Conservation (phyloP, 2,888 invertebrate species). For the Lasioglossum oenotherae region DNA sequence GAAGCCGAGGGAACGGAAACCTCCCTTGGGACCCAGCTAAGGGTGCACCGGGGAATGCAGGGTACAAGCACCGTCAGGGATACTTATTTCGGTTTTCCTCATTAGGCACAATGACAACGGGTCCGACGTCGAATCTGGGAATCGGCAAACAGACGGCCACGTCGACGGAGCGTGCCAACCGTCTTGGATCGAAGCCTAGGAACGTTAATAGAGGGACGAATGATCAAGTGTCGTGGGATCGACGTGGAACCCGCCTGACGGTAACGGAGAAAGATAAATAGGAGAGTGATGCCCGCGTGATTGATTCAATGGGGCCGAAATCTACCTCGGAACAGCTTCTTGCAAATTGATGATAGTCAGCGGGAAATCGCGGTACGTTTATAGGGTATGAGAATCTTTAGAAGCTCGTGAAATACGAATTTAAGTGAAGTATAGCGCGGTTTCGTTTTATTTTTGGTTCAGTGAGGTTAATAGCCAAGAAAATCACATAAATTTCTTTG, state of each 20-base stretch:
- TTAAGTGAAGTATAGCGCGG: neutral
- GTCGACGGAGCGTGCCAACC: conserved; percentile 19
- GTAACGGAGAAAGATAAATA: conserved; percentile 15
- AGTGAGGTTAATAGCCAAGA: neutral
- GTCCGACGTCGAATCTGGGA: conserved; percentile 63
- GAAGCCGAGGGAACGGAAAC: conserved; percentile 37
- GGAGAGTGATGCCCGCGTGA: conserved; percentile 19
- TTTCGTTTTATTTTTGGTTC: neutral
- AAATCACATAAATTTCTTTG: neutral
- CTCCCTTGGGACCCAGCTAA: conserved; percentile 62
- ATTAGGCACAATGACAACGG: conserved; percentile 70
- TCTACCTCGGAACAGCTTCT: neutral
- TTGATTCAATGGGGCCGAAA: conserved; percentile 21
- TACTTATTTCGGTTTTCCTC: conserved; percentile 74
- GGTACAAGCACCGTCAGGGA: conserved; percentile 37
- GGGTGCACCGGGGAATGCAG: conserved; percentile 62
- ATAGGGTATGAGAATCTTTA: neutral
- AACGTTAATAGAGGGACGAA: conserved; percentile 35
- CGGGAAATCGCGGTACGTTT: neutral
- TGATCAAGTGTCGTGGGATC: conserved; percentile 11
- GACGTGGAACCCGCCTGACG: neutral
- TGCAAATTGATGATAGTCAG: neutral
- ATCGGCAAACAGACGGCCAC: conserved; percentile 46
- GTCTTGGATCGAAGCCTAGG: conserved; percentile 43
- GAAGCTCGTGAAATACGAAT: neutral